Evolutionary conservation across 1,140 invertebrate species (phyloP), one percentile per base, ranked within the genome.

Genomic region (Heliconius melpomene): DNA sequence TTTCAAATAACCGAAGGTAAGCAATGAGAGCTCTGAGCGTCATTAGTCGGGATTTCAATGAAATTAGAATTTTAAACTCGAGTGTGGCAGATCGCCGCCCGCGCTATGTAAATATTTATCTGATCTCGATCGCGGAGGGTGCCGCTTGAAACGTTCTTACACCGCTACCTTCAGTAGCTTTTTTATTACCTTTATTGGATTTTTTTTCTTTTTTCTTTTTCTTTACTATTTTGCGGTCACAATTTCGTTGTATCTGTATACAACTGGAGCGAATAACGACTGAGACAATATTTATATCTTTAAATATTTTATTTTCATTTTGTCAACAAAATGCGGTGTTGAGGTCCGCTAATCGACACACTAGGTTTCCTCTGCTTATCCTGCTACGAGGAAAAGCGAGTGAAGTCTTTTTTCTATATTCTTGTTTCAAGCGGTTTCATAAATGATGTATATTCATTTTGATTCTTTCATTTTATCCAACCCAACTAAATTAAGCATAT

Each of bases 11-110:
- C 32, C 75, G 60, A 66, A 75, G 78, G 60, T 52, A 77, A 76
- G 60, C 60, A 77, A 73, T 79, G 79, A 78, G 77, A 82, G 40
- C 83, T 72, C 82, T 52, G 79, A 85, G 82, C 78, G 77, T 84
- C 76, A 85, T 85, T 82, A 78, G 79, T 75, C 50, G 26, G 77
- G 82, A 85, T 87, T 86, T 85, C 85, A 87, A 87, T 86, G 84
- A 87, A 87, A 87, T 87, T 86, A 87, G 82, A 87, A 87, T 87
- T 86, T 87, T 86, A 86, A 87, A 84, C 80, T 87, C 78, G 77
- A 87, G 85, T 86, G 82, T 85, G 83, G 77, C 86, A 87, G 86
- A 87, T 87, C 84, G 84, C 85, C 82, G 85, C 75, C 73, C 75
- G 75, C 75, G 75, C 84, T 85, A 82, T 83, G 86, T 87, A 86